phyloP scores from a whole-genome alignment of 2,797 vertebrate species.

The Ceryle rudis region DNA sequence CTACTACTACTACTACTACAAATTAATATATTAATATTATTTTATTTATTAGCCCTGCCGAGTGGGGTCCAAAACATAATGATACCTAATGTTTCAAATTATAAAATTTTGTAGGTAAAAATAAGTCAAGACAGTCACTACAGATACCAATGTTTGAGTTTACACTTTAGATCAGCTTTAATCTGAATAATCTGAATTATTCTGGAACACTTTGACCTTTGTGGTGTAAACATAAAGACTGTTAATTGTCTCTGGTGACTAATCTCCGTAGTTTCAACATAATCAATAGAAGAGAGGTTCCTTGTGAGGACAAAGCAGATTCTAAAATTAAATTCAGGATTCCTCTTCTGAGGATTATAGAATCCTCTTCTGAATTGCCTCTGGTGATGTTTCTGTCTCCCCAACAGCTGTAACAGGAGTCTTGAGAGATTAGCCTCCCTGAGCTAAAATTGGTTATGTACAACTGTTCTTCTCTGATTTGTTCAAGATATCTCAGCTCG shows the following conservation, averaged over 20 bases:
- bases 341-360: background rate
- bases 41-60: background rate
- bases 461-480: background rate
- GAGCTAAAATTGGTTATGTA: background rate
- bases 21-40: background rate
- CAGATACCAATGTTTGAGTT: background rate
- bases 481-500: background rate
- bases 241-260: background rate
- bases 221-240: background rate
- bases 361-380: background rate
- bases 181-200: accelerated
- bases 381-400: background rate
- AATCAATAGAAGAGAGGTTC: background rate
- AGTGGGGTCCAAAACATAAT: background rate
- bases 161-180: background rate
- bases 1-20: too few species aligned
- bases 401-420: background rate
- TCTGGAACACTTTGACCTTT: background rate
- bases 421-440: background rate
- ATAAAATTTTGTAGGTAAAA: background rate
- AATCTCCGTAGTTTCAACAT: background rate
- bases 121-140: background rate
- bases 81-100: background rate
- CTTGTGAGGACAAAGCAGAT: background rate
- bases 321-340: background rate